Percentiles rank a stretch among this genome's conserved stretches.
Conservation (phyloP, 2,113 vertebrate genomes). For the Coptodon rendalli region DNA sequence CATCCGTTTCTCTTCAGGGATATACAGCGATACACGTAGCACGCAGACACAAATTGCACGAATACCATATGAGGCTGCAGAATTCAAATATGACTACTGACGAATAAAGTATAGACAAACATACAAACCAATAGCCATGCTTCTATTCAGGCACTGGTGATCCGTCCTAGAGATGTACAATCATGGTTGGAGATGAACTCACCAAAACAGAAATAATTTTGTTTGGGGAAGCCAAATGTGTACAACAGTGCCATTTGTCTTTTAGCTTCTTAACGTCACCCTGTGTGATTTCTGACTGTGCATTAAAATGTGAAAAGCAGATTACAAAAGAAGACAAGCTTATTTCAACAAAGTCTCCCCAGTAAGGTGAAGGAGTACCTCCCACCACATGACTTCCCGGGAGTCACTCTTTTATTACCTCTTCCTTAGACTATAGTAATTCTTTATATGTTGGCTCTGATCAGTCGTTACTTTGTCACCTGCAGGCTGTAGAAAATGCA, state of each 20-base stretch:
- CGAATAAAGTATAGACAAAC: background rate
- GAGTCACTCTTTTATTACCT: background rate
- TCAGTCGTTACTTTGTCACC: background rate
- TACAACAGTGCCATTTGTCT: background rate
- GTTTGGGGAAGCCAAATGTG: background rate
- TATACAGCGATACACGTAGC: background rate
- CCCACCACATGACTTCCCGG: background rate
- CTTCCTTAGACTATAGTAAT: background rate
- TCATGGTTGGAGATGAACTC: rapidly evolving
- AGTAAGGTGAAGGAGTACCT: background rate
- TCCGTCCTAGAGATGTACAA: background rate
- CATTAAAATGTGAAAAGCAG: background rate
- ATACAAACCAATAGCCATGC: background rate
- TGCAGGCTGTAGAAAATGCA: background rate
- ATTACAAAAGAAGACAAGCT: background rate
- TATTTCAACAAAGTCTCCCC: background rate
- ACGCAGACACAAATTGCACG: background rate
- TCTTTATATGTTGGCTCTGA: background rate
- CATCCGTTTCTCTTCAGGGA: background rate
- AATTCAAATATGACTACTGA: background rate
- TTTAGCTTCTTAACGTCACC: background rate
- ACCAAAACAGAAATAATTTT: background rate
- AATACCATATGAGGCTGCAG: background rate
- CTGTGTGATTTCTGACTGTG: background rate
- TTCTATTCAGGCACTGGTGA: background rate